Percentiles rank a stretch among this genome's conserved stretches.
phyloP scores from a whole-genome alignment of 2,113 vertebrate species.

The Marcusenius ussheri region DNA sequence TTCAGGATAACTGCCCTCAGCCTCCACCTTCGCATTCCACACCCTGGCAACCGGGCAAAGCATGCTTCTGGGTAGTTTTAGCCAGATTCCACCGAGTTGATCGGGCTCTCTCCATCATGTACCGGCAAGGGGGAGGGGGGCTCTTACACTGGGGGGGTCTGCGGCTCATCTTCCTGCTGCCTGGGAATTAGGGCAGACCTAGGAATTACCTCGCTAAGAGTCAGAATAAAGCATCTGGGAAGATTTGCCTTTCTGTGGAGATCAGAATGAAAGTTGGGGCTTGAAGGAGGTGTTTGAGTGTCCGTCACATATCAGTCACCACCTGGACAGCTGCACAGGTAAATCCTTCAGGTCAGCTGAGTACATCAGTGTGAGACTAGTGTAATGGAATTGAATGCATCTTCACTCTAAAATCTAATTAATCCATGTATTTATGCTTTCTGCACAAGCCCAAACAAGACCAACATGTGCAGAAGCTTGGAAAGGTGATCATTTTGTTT shows the following conservation, averaged over 20 bases:
- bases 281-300: neutral
- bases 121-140: too few species aligned
- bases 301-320: neutral
- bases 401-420: neutral
- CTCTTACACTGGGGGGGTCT: neutral
- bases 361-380: neutral
- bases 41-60: neutral
- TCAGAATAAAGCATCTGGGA: neutral
- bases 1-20: neutral
- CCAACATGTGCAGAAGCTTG: neutral
- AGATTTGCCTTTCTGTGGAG: neutral
- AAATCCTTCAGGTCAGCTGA: neutral
- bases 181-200: neutral
- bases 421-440: neutral
- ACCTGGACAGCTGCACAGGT: neutral
- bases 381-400: neutral
- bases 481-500: neutral
- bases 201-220: neutral
- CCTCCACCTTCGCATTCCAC: neutral
- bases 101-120: neutral
- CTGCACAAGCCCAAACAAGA: neutral
- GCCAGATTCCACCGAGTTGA: neutral
- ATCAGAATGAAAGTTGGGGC: neutral
- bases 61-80: neutral
- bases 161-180: neutral